Base-by-base conservation (phyloP, 1,140 invertebrate genomes). In the Drosophila ogumai region DNA sequence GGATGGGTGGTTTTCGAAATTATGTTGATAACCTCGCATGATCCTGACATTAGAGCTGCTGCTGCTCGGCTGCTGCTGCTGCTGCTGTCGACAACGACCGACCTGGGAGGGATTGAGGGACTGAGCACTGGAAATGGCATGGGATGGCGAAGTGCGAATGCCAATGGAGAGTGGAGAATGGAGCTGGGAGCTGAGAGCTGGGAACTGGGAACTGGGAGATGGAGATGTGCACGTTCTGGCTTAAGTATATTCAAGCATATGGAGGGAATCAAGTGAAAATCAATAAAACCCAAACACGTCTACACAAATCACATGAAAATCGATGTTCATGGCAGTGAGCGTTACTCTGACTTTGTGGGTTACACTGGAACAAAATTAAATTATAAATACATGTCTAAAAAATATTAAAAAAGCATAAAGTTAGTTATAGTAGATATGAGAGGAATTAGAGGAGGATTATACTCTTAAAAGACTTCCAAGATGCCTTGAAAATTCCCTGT, bases 191-290 rank as follows among this genome's bases (percentile, higher is more conserved):
- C 64, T 85, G 81, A 78, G 49, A 38, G 43, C 17, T 31, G 49
- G 73, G 60, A 78, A 52, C 32, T 10, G 0, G 38, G 49, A 36
- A 46, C 22, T 19, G 44, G 74, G 66, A 79, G 63, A 68, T 87
- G 82, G 84, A 82, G 81, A 88, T 84, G 82, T 59, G 73, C 84
- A 88, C 84, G 84, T 88, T 81, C 64, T 79, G 84, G 58, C 85
- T 88, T 90, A 90, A 87, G 84, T 90, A 87, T 87, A 87, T 87
- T 87, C 82, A 88, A 90, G 84, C 84, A 88, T 88, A 88, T 88
- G 84, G 84, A 88, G 84, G 68, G 84, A 88, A 88, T 88, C 84
- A 90, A 88, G 84, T 90, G 84, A 88, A 88, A 88, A 88, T 88
- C 84, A 88, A 88, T 88, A 88, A 90, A 88, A 88, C 87, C 81